These are phyloP conservation scores for Bagarius yarrelli DNA, from an alignment of 2,113 vertebrate species.

Conservation along the genomic window DNA sequence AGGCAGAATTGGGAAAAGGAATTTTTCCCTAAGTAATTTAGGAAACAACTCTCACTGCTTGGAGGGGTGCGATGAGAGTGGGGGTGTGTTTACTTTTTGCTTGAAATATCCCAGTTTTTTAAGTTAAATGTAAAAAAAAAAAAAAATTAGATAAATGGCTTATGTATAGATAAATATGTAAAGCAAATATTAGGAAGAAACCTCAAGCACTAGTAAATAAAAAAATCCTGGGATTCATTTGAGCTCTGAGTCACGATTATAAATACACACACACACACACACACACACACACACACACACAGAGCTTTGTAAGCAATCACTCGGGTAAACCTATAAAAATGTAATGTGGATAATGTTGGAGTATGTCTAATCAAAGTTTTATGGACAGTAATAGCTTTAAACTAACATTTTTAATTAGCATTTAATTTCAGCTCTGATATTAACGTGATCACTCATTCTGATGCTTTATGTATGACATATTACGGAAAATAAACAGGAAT, in stretches of 20 bases:
- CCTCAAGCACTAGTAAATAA: neutral
- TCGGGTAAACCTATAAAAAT: slow-evolving; percentile 93
- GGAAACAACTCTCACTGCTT: slow-evolving; percentile 79
- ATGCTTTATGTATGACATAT: slow-evolving; percentile 62
- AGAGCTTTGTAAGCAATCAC: slow-evolving; percentile 88
- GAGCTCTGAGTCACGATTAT: neutral
- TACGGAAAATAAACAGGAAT: slow-evolving; percentile 66
- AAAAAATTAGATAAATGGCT: neutral
- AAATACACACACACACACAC: neutral
- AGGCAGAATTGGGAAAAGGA: slow-evolving; percentile 89
- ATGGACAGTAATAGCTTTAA: slow-evolving; percentile 95
- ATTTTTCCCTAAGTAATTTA: slow-evolving; percentile 86
- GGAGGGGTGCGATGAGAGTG: neutral
- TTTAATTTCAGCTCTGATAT: slow-evolving; percentile 90
- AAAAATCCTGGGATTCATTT: slow-evolving; percentile 8
- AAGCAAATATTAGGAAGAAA: neutral
- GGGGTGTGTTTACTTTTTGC: neutral
- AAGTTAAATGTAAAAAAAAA: neutral
- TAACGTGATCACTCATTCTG: slow-evolving; percentile 86
- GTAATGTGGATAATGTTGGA: slow-evolving; percentile 88
- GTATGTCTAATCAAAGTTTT: slow-evolving; percentile 92
- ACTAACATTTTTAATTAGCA: slow-evolving; percentile 99
- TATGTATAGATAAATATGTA: neutral
- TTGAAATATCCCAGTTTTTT: neutral
- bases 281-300: slow-evolving; percentile 13